Conservation (phyloP, 2,113 vertebrate genomes). For the Lipotes vexillifer region DNA sequence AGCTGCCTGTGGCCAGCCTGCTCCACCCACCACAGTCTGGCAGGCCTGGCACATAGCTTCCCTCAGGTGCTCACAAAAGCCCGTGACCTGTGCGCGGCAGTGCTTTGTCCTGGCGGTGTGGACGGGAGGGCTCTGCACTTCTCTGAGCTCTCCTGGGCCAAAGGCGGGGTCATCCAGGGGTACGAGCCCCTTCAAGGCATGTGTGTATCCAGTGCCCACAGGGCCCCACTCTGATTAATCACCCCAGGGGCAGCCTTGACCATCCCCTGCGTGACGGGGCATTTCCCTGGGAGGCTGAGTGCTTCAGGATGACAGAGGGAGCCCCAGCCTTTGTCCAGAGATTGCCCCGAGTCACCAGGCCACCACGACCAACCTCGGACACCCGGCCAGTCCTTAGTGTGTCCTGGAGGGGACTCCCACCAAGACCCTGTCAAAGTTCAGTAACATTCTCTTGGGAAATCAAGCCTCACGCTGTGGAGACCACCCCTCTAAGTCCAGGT, state of each 20-base stretch:
- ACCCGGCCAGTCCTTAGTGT: background rate
- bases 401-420: background rate
- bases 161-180: background rate
- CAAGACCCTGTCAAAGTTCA: background rate
- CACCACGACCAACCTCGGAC: background rate
- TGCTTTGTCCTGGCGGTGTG: no score
- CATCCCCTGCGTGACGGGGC: no score
- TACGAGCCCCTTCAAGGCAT: background rate
- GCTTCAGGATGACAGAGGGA: no score
- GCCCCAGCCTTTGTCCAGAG: background rate
- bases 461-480: background rate
- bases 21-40: background rate
- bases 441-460: background rate
- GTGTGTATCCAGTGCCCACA: background rate
- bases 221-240: background rate
- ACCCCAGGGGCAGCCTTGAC: background rate
- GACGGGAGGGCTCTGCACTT: background rate
- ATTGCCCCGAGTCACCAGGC: background rate
- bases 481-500: no score
- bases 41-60: background rate
- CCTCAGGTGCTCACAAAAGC: background rate
- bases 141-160: background rate
- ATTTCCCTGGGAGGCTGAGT: no score
- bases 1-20: background rate
- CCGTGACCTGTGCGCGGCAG: no score